Percentiles rank a stretch among this genome's conserved stretches.
phyloP scores from a whole-genome alignment of 1,140 invertebrate genomes.

The Tenebrio molitor region DNA sequence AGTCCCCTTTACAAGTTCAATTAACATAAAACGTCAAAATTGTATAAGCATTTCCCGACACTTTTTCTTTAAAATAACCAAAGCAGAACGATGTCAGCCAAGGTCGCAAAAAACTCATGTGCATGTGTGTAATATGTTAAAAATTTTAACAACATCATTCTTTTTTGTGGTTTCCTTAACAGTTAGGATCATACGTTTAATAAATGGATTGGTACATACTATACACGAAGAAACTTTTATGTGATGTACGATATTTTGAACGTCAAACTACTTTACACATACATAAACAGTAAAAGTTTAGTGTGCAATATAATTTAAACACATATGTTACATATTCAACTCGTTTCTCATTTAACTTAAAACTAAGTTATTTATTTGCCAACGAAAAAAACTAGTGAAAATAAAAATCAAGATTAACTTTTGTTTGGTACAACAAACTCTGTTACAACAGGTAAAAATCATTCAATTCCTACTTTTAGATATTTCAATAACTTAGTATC shows the following conservation, averaged over 20 bases:
- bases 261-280: slow-evolving; percentile 8
- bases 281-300: slow-evolving; percentile 11
- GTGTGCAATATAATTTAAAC: slow-evolving; percentile 31
- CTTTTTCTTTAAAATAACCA: slow-evolving; percentile 19
- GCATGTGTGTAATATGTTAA: neutral
- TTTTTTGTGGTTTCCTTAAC: slow-evolving; percentile 27
- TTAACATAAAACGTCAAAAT: slow-evolving; percentile 26
- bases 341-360: neutral
- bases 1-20: neutral
- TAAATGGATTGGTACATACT: slow-evolving; percentile 9
- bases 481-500: too few species aligned
- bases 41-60: slow-evolving; percentile 24
- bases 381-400: neutral
- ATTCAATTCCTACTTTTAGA: too few species aligned
- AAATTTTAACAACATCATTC: slow-evolving; percentile 14
- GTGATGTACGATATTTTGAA: slow-evolving; percentile 22
- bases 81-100: slow-evolving; percentile 21
- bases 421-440: too few species aligned
- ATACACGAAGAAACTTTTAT: slow-evolving; percentile 19
- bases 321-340: slow-evolving; percentile 16
- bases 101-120: slow-evolving; percentile 27
- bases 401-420: too few species aligned
- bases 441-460: too few species aligned
- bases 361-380: slow-evolving; percentile 3
- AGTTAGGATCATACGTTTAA: slow-evolving; percentile 10